phyloP scores from a whole-genome alignment of 1,140 invertebrate species.

The Ladona fulva region DNA sequence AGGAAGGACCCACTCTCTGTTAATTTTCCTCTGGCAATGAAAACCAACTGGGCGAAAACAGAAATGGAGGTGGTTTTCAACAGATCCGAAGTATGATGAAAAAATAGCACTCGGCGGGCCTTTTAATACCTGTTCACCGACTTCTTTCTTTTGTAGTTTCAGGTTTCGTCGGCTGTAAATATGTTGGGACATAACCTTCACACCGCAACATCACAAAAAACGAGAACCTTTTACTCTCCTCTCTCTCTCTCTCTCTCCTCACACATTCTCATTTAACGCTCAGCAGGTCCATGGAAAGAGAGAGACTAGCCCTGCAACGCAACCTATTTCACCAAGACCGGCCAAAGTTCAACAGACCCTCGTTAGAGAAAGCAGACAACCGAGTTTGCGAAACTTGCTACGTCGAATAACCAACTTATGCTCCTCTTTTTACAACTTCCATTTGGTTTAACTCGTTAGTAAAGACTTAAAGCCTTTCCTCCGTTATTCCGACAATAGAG shows the following conservation, averaged over 20 bases:
- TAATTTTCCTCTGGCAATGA: not conserved
- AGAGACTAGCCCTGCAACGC: too few relatives aligned
- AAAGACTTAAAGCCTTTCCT: too few relatives aligned
- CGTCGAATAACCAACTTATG: too few relatives aligned
- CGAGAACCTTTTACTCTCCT: not conserved
- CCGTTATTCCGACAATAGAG: too few relatives aligned
- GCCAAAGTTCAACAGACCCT: too few relatives aligned
- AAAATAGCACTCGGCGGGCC: not conserved
- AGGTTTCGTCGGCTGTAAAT: slow-evolving; percentile 4
- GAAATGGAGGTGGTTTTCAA: not conserved
- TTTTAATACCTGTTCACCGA: slow-evolving; percentile 3
- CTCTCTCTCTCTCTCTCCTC: not conserved
- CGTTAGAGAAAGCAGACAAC: too few relatives aligned
- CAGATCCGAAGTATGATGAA: not conserved
- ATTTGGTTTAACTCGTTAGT: too few relatives aligned
- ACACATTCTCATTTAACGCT: too few relatives aligned
- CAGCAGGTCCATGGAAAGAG: too few relatives aligned
- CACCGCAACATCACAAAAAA: not conserved
- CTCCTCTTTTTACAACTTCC: too few relatives aligned
- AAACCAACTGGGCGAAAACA: not conserved
- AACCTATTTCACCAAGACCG: too few relatives aligned
- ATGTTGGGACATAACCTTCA: not conserved
- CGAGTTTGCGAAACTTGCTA: too few relatives aligned
- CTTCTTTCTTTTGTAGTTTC: not conserved
- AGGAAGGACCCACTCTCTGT: not conserved